Conservation (phyloP, 2,888 invertebrate species). For the Tinea pellionella region DNA sequence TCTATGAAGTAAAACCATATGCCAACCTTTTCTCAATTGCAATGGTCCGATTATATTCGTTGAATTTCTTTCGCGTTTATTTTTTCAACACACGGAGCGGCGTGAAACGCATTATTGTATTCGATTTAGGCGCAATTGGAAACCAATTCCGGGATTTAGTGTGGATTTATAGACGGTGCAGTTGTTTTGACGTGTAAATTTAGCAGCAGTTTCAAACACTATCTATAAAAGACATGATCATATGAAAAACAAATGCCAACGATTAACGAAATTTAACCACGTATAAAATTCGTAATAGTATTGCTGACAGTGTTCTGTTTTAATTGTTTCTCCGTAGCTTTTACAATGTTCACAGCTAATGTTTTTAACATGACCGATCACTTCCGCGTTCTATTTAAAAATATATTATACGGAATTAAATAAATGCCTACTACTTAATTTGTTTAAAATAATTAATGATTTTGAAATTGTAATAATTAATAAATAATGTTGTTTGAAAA, state of each 20-base stretch:
- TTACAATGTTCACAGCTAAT: not conserved
- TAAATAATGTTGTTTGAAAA: too few relatives aligned
- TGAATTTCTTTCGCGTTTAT: not conserved
- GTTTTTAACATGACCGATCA: not conserved
- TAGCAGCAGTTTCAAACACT: not conserved
- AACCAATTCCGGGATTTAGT: not conserved
- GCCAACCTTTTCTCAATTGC: not conserved
- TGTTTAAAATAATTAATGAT: too few relatives aligned
- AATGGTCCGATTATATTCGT: not conserved
- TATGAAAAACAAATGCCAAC: not conserved
- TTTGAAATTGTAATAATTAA: too few relatives aligned
- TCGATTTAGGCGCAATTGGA: constrained; percentile 15
- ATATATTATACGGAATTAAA: too few relatives aligned
- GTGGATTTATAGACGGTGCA: not conserved
- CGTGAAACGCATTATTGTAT: constrained; percentile 12
- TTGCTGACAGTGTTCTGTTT: not conserved
- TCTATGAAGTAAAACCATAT: not conserved
- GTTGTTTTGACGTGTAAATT: not conserved
- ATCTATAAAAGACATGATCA: not conserved
- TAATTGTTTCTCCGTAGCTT: not conserved
- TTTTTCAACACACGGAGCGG: not conserved
- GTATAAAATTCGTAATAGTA: not conserved
- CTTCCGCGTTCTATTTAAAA: not conserved
- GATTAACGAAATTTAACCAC: not conserved
- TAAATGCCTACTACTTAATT: too few relatives aligned